phyloP scores from a whole-genome alignment of 2,113 vertebrate species.

The Sinosuthora webbiana region DNA sequence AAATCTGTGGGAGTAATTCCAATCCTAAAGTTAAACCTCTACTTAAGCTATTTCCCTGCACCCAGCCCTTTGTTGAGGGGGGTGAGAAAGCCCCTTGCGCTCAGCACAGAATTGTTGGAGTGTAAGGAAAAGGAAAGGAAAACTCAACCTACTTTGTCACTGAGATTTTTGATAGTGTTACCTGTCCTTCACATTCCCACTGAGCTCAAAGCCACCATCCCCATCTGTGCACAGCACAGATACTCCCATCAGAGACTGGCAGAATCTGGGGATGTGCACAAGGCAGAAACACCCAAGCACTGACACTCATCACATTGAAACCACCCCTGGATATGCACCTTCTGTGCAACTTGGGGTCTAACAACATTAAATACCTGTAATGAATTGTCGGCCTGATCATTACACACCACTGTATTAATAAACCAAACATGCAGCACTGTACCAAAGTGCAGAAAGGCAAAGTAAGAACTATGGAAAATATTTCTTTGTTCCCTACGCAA shows the following conservation, averaged over 20 bases:
- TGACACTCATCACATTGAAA: not conserved
- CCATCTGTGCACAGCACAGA: not conserved
- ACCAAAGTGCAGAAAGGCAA: not conserved
- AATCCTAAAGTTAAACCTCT: not conserved
- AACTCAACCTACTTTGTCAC: fast-evolving
- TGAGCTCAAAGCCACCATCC: not conserved
- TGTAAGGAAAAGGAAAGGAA: not conserved
- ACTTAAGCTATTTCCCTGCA: not conserved
- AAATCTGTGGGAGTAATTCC: not conserved
- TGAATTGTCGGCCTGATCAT: slow-evolving; percentile 1
- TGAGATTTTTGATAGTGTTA: not conserved
- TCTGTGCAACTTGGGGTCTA: not conserved
- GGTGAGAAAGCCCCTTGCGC: not conserved
- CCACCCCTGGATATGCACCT: fast-evolving
- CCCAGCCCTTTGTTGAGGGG: not conserved
- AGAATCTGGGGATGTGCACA: fast-evolving
- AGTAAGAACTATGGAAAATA: slow-evolving; percentile 51
- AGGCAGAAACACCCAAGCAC: not conserved
- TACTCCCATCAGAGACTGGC: not conserved
- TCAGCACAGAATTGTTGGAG: fast-evolving
- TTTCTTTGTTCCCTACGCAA: slow-evolving; percentile 49
- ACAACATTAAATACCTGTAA: slow-evolving; percentile 24
- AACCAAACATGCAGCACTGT: not conserved
- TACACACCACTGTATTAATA: not conserved
- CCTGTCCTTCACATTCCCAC: not conserved